A percentile compares a stretch with the other conserved stretches of the same genome.
Conservation (phyloP, 2,888 invertebrate genomes). For the Acleris holmiana region DNA sequence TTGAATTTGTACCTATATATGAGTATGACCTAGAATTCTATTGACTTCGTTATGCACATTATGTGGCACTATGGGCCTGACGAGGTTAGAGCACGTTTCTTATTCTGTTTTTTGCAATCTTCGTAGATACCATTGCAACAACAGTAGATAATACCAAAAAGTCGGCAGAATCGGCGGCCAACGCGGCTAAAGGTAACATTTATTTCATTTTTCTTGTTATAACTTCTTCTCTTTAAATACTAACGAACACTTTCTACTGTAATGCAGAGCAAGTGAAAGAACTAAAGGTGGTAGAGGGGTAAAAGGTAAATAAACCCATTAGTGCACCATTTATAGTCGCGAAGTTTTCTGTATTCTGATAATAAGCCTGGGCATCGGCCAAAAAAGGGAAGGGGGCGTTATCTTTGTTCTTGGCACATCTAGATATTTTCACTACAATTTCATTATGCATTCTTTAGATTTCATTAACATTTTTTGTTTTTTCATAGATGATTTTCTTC, state of each 20-base stretch:
- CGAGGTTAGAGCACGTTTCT: conserved; percentile 17
- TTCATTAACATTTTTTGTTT: background rate
- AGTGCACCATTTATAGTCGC: conserved; percentile 1
- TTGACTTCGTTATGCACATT: background rate
- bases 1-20: too few relatives aligned
- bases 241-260: conserved; percentile 25
- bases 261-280: conserved; percentile 24
- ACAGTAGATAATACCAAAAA: conserved; percentile 77
- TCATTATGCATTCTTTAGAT: conserved; percentile 14
- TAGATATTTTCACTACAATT: conserved; percentile 8
- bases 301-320: conserved; percentile 33
- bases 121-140: conserved; percentile 70
- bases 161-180: conserved; percentile 74
- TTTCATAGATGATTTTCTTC: background rate
- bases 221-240: conserved; percentile 14
- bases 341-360: background rate
- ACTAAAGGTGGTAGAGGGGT: conserved; percentile 28
- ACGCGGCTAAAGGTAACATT: conserved; percentile 71
- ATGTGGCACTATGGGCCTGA: background rate
- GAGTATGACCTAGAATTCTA: too few relatives aligned
- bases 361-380: conserved; percentile 19
- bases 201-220: background rate
- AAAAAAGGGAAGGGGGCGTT: conserved; percentile 23
- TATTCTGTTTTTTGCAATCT: conserved; percentile 40
- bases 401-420: conserved; percentile 29